Conservation (phyloP, 2,888 invertebrate genomes). For the Scaptomyza cyrtandrae region DNA sequence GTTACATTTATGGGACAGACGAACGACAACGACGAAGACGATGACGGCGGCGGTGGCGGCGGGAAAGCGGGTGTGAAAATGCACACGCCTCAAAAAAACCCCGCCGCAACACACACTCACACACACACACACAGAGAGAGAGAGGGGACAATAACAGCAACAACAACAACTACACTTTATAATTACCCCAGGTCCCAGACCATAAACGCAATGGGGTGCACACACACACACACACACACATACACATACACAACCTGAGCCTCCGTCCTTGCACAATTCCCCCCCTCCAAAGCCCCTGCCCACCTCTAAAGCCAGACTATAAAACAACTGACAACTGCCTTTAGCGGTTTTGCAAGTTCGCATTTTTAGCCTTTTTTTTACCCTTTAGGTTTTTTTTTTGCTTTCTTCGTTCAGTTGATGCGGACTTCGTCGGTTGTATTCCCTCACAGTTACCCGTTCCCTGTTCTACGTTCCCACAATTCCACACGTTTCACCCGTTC, state of each 20-base stretch:
- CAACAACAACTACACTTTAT: conserved; percentile 46
- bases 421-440: neutral
- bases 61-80: conserved; percentile 77
- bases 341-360: conserved; percentile 63
- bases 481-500: too few species aligned
- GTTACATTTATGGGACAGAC: conserved; percentile 49
- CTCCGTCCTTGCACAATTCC: conserved; percentile 40
- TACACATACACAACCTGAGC: conserved; percentile 9
- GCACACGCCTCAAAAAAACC: conserved; percentile 66
- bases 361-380: conserved; percentile 44
- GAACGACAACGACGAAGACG: conserved; percentile 32
- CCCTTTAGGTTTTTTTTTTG: conserved; percentile 48
- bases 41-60: too few species aligned
- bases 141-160: neutral
- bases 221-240: conserved; percentile 3
- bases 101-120: neutral
- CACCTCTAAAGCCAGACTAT: conserved; percentile 24
- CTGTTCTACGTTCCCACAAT: too few species aligned
- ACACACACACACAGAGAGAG: too few species aligned
- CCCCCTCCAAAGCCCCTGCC: too few species aligned
- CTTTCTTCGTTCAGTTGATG: conserved; percentile 20
- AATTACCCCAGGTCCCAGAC: conserved; percentile 64
- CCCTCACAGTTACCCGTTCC: neutral
- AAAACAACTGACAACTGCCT: conserved; percentile 61
- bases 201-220: conserved; percentile 67